Percentiles rank a stretch among this genome's conserved stretches.
phyloP scores from a whole-genome alignment of 2,797 vertebrate genomes.

The Glyptemys insculpta region DNA sequence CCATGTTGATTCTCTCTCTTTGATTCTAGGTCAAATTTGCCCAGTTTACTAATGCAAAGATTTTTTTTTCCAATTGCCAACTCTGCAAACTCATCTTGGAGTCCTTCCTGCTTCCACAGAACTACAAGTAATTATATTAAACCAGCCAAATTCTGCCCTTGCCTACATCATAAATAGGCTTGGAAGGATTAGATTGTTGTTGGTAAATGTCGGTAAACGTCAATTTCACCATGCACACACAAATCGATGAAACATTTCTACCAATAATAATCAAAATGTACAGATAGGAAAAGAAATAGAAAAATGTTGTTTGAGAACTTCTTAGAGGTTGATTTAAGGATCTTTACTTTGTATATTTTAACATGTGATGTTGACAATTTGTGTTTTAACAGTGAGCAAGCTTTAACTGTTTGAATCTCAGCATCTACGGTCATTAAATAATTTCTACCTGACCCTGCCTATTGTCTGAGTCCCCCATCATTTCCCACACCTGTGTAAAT shows the following conservation, averaged over 20 bases:
- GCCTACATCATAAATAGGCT: not conserved
- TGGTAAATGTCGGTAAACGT: not conserved
- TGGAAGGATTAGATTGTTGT: not conserved
- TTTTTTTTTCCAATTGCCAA: not conserved
- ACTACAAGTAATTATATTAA: accelerated
- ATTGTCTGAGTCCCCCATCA: not conserved
- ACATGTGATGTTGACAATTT: not conserved
- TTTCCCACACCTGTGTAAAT: not conserved
- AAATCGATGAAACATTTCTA: not conserved
- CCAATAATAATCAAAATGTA: not conserved
- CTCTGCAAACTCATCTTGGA: not conserved
- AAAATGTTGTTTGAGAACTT: not conserved
- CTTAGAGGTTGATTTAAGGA: not conserved
- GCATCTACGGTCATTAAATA: not conserved
- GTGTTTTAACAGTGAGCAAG: not conserved
- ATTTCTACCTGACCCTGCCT: not conserved
- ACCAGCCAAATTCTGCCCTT: not conserved
- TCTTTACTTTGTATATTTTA: not conserved
- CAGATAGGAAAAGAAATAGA: not conserved
- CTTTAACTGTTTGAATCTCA: not conserved
- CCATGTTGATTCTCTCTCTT: not conserved
- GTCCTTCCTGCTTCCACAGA: not conserved
- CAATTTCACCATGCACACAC: not conserved
- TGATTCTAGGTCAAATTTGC: not conserved
- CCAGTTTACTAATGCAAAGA: accelerated